Percentiles rank a stretch among this genome's conserved stretches.
Evolutionary conservation across 2,888 invertebrate genomes (phyloP).

Genomic region (Euspilapteryx auroguttella): DNA sequence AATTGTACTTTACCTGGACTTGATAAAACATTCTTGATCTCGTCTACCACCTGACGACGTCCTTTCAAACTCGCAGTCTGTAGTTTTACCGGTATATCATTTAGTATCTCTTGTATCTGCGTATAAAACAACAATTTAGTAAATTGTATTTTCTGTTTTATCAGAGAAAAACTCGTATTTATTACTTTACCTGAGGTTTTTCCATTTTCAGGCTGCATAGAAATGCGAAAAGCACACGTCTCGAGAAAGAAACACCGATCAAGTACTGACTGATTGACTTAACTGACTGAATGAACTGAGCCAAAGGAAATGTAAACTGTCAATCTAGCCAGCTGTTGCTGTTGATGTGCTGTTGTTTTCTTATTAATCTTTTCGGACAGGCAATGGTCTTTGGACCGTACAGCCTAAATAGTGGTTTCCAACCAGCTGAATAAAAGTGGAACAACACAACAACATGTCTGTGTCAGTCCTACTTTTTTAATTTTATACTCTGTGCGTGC

Average conservation of each 20-base stretch:
- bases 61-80: conserved; percentile 74
- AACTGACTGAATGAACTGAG: too few species aligned
- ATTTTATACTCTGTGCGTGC: too few species aligned
- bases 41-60: conserved; percentile 66
- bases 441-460: too few species aligned
- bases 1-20: conserved; percentile 77
- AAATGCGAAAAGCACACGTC: conserved; percentile 21
- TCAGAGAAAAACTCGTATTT: conserved; percentile 71
- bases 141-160: conserved; percentile 70
- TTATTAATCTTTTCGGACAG: too few species aligned
- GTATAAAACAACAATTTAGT: too few species aligned
- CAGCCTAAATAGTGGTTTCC: too few species aligned
- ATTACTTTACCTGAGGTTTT: conserved; percentile 69
- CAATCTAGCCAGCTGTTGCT: too few species aligned
- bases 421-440: too few species aligned
- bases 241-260: conserved; percentile 13
- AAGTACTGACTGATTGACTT: conserved; percentile 4
- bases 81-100: conserved; percentile 73
- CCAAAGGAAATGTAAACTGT: too few species aligned
- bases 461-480: too few species aligned
- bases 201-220: conserved; percentile 54
- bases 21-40: conserved; percentile 70
- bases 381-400: too few species aligned
- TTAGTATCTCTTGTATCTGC: conserved; percentile 70
- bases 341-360: too few species aligned